Conservation (phyloP, 2,888 invertebrate genomes). For the Caenorhabditis sp. region DNA sequence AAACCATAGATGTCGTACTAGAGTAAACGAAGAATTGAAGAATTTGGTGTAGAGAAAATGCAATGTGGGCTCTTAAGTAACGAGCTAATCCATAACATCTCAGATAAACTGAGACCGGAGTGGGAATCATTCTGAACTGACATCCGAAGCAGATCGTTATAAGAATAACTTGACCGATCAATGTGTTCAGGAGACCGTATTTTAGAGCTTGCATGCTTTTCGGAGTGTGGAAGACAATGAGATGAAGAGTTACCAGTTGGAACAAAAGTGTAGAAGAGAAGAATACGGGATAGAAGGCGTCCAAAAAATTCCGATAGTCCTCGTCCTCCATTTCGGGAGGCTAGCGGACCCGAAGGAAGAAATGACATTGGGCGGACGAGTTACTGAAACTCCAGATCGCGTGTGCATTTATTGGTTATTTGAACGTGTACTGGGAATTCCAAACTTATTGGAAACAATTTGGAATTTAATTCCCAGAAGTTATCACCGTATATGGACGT, state of each 20-base stretch:
- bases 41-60: slow-evolving; percentile 17
- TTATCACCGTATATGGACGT: no score
- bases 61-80: neutral
- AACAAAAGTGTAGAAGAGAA: neutral
- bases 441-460: no score
- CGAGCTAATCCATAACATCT: slow-evolving; percentile 29
- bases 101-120: slow-evolving; percentile 18
- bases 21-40: slow-evolving; percentile 30
- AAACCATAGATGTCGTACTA: slow-evolving; percentile 30
- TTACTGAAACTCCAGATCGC: no score
- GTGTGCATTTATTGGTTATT: no score
- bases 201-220: neutral
- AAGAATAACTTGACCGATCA: slow-evolving; percentile 11
- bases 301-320: neutral
- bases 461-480: no score
- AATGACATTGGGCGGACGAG: no score
- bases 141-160: neutral
- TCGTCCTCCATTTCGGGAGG: slow-evolving; percentile 55
- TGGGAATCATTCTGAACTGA: slow-evolving; percentile 41
- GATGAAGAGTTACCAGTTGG: neutral
- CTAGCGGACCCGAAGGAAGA: no score
- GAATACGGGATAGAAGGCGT: slow-evolving; percentile 13
- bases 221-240: slow-evolving; percentile 14
- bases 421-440: no score
- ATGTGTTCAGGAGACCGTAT: slow-evolving; percentile 11